Evolutionary conservation across 2,113 vertebrate species (phyloP).

Genomic region (Fulica atra): DNA sequence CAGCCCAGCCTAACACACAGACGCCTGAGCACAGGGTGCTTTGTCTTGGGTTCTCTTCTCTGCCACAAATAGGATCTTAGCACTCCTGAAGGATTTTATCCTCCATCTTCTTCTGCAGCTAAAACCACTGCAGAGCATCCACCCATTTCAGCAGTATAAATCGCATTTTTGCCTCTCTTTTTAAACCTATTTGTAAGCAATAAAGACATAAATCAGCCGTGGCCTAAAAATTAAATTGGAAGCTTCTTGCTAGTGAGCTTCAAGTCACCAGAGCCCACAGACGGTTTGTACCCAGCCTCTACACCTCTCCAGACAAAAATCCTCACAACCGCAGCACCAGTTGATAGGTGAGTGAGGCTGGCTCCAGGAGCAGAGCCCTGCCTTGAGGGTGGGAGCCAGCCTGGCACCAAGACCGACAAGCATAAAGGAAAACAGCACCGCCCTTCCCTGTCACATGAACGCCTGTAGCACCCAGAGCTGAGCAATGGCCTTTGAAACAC

Average conservation of each 20-base stretch:
- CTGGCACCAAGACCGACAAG: background rate
- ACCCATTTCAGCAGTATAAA: background rate
- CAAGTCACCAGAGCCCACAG: background rate
- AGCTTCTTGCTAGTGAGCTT: background rate
- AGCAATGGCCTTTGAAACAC: background rate
- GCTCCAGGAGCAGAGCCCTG: background rate
- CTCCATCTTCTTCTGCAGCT: background rate
- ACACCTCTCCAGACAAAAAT: background rate
- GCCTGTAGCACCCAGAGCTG: background rate
- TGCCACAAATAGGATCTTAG: background rate
- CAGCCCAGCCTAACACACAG: background rate
- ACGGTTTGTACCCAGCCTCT: background rate
- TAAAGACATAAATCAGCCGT: background rate
- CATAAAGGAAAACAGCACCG: background rate
- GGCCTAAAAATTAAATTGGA: background rate
- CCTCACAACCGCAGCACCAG: background rate
- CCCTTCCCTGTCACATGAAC: background rate
- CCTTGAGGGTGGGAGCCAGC: background rate
- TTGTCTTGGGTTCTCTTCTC: background rate
- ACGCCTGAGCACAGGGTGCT: background rate
- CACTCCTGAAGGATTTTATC: background rate
- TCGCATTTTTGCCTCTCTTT: background rate
- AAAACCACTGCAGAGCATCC: background rate
- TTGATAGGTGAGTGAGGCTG: background rate
- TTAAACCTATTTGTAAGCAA: background rate